phyloP scores from a whole-genome alignment of 2,888 invertebrate species.

The Sarcophaga variegata region DNA sequence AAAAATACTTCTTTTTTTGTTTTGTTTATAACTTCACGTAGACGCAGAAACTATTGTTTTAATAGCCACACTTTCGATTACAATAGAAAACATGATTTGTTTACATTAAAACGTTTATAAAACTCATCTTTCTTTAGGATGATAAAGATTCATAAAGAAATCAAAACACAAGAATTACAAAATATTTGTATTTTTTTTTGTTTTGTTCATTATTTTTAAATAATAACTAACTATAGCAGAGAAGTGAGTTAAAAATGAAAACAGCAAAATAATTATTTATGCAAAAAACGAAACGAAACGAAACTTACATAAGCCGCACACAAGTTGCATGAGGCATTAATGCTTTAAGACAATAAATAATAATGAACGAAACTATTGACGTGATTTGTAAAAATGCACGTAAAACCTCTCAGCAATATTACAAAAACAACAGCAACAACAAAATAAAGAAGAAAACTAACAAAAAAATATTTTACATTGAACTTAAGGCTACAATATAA shows the following conservation, averaged over 20 bases:
- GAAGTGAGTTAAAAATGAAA: neutral
- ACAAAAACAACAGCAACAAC: neutral
- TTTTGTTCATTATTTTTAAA: neutral
- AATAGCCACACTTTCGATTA: constrained; percentile 48
- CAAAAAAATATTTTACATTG: constrained; percentile 61
- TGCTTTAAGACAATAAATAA: neutral
- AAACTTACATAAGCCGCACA: constrained; percentile 46
- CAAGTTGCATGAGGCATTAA: constrained; percentile 18
- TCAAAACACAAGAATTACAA: constrained; percentile 23
- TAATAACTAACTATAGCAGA: neutral
- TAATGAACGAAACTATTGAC: neutral
- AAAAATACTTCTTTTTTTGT: too few species aligned
- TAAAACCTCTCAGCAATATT: constrained; percentile 36
- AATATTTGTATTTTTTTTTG: neutral
- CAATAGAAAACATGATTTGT: constrained; percentile 57
- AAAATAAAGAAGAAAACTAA: constrained; percentile 18
- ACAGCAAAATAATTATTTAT: constrained; percentile 43
- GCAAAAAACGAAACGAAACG: constrained; percentile 39
- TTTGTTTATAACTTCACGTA: too few species aligned
- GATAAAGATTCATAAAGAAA: neutral
- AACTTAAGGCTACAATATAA: constrained; percentile 59
- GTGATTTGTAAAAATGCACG: constrained; percentile 21
- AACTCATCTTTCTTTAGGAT: neutral
- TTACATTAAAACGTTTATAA: constrained; percentile 8
- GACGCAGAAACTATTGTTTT: neutral